These are phyloP conservation scores for Sphinx pinastri DNA, from an alignment of 2,888 invertebrate genomes.

Conservation along the genomic window DNA sequence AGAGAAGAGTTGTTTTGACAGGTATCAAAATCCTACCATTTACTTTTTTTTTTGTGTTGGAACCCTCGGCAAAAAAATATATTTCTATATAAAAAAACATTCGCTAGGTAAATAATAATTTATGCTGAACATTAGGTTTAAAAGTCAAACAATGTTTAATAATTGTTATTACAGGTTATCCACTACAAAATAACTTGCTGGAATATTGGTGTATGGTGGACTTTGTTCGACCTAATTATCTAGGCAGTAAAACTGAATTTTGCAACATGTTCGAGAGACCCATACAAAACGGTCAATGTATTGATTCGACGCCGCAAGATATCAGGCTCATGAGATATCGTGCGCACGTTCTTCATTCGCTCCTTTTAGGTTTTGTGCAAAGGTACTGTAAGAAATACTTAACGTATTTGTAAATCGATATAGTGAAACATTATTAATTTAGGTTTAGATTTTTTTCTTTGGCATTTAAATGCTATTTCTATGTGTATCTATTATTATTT, in stretches of 20 bases:
- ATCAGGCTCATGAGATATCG: slow-evolving; percentile 96
- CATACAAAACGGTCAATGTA: slow-evolving; percentile 99
- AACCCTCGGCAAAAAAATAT: too few species aligned
- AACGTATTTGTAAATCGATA: not conserved
- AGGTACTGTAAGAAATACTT: slow-evolving; percentile 65
- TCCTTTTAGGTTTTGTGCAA: slow-evolving; percentile 98
- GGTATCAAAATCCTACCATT: slow-evolving; percentile 65
- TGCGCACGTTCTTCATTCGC: slow-evolving; percentile 97
- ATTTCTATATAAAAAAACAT: too few species aligned
- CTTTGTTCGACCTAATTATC: slow-evolving; percentile 98
- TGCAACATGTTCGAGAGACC: slow-evolving; percentile 99
- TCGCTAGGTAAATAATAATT: not conserved
- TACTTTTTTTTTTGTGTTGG: too few species aligned
- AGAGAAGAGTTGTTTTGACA: slow-evolving; percentile 96
- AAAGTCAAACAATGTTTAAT: not conserved
- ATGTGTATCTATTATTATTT: too few species aligned
- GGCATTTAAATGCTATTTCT: too few species aligned
- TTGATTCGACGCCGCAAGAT: slow-evolving; percentile 97
- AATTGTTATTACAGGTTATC: slow-evolving; percentile 87
- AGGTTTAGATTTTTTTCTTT: too few species aligned
- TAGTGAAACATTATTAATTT: too few species aligned
- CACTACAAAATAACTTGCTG: slow-evolving; percentile 97
- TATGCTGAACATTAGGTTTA: not conserved
- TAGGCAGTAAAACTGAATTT: slow-evolving; percentile 98
- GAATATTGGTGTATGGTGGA: slow-evolving; percentile 99